These are phyloP conservation scores for Napeogenes sylphis DNA, from an alignment of 2,888 invertebrate genomes.

Conservation along the genomic window DNA sequence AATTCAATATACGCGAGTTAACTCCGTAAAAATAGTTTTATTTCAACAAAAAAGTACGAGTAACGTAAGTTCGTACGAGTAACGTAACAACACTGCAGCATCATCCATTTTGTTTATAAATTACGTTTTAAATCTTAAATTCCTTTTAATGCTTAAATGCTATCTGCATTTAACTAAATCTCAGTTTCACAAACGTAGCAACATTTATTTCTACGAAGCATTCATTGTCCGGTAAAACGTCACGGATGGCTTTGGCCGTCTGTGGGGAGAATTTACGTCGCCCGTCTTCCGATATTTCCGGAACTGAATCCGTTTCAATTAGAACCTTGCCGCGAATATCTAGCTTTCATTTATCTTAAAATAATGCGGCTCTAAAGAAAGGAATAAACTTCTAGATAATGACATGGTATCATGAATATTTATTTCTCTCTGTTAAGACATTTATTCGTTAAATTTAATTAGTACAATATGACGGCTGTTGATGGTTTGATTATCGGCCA, in stretches of 20 bases:
- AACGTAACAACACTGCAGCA: not conserved
- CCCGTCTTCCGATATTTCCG: constrained; percentile 20
- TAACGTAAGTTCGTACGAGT: not conserved
- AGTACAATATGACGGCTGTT: not conserved
- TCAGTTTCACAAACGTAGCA: constrained; percentile 6
- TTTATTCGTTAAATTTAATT: not conserved
- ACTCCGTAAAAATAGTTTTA: no score
- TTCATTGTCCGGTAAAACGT: constrained; percentile 7
- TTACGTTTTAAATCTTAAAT: not conserved
- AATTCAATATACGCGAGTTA: no score
- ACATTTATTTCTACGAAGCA: constrained; percentile 6
- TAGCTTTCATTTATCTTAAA: constrained; percentile 16
- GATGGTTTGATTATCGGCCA: no score
- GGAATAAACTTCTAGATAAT: not conserved
- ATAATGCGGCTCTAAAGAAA: constrained; percentile 3
- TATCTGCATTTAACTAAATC: constrained; percentile 6
- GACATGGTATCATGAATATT: not conserved
- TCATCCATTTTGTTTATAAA: not conserved
- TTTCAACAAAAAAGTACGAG: no score
- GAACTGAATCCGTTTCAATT: constrained; percentile 18
- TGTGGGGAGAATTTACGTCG: constrained; percentile 13
- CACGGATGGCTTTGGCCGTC: constrained; percentile 9
- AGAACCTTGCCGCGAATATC: constrained; percentile 11
- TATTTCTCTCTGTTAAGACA: not conserved
- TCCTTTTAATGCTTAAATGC: not conserved